phyloP scores from a whole-genome alignment of 2,888 invertebrate genomes.

The Branchinecta sandiegonensis region DNA sequence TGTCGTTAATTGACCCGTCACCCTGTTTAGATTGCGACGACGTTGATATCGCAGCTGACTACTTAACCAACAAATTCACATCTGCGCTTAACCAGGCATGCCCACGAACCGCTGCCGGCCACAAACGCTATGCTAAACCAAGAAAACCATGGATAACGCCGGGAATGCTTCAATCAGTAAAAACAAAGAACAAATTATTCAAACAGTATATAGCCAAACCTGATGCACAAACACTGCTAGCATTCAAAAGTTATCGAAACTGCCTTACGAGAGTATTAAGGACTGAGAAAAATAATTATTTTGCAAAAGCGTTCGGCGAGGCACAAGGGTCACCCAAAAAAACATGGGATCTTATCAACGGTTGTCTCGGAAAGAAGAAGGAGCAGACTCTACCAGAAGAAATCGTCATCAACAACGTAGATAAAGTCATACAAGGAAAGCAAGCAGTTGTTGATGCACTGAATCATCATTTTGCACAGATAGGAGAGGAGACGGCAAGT shows the following conservation, averaged over 20 bases:
- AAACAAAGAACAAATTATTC: constrained; percentile 6
- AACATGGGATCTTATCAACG: too few species aligned
- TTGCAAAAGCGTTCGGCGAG: background rate
- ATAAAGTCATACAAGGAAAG: too few species aligned
- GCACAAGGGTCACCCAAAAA: background rate
- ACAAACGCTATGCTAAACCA: constrained; percentile 6
- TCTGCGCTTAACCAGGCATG: background rate
- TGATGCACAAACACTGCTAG: background rate
- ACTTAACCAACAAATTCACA: constrained; percentile 10
- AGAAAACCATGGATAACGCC: background rate
- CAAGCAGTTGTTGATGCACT: too few species aligned
- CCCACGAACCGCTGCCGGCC: background rate
- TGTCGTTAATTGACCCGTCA: background rate
- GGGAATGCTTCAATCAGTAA: background rate
- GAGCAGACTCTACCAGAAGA: too few species aligned
- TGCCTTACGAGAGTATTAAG: background rate
- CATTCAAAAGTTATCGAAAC: background rate
- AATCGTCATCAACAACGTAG: too few species aligned
- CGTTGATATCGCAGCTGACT: background rate
- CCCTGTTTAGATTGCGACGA: background rate
- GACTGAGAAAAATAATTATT: background rate
- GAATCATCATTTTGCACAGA: too few species aligned
- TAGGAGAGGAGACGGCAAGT: too few species aligned
- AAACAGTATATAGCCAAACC: background rate
- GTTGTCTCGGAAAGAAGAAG: too few species aligned